Base-by-base conservation (phyloP, 2,888 invertebrate species). In the Trilocha varians region DNA sequence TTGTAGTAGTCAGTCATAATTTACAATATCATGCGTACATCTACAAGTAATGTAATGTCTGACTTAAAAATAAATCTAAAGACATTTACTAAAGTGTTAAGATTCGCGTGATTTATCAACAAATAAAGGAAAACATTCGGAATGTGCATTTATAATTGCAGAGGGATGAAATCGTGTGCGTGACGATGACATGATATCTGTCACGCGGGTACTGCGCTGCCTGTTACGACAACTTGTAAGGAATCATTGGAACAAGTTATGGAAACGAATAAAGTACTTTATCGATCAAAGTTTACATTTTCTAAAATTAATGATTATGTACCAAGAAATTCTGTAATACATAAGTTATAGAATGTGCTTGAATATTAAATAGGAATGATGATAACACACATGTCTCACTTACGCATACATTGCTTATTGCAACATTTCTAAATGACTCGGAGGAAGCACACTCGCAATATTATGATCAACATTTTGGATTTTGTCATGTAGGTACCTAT, bases 111-210 rank as follows among this genome's bases (percentile, higher is more conserved):
- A 65, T 65, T 59, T 61, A 59, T 57, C 53, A 52, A 58, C 55
- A 63, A 65, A 63, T 58, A 66, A 66, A 66, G 47, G 55, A 59
- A 57, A 46, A 51, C 50, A 48, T 57, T 52, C 54, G 55, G 59
- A 54, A 53, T 58, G 60, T 55, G 56, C 61, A 59, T 66, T 69
- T 69, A 70, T 71, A 70, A 70, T 69, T 68, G 65, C 60, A 54
- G 57, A 59, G 62, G 69, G 64, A 69, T 68, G 74, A 66, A 61
- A 62, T 57, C 44, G 68, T 59, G 80, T 75, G 84, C 84, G 82
- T 83, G 84, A 46, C 66, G 76, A 78, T 78, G 70, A 72, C 74
- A 72, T 73, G 83, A 79, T 80, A 80, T 59, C 60, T 76, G 78
- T 83, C 83, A 82, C 79, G 82, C 82, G 74, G 78, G 80, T 77